Evolutionary conservation across 2,797 vertebrate genomes (phyloP).

Genomic region (Taeniopygia guttata): DNA sequence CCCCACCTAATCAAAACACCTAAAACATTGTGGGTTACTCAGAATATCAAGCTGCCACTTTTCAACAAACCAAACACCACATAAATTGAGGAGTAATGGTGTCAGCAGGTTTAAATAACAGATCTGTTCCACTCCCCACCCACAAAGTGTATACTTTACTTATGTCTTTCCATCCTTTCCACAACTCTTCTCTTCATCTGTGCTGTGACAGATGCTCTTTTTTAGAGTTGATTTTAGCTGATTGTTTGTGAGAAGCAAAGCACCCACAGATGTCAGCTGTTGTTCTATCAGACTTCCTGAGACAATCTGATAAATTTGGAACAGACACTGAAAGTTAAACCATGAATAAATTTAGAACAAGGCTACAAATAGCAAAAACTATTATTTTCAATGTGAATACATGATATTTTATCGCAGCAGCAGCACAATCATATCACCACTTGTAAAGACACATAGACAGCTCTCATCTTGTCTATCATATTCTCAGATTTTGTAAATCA

Average conservation of each 20-base stretch:
- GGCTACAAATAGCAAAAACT: not conserved
- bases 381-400: not conserved
- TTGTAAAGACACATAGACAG: not conserved
- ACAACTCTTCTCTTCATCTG: not conserved
- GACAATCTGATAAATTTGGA: slow-evolving; percentile 6
- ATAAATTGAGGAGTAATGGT: not conserved
- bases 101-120: not conserved
- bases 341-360: not conserved
- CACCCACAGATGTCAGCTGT: slow-evolving; percentile 32
- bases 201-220: not conserved
- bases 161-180: not conserved
- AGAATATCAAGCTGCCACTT: not conserved
- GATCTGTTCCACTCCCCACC: not conserved
- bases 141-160: not conserved
- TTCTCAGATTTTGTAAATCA: not conserved
- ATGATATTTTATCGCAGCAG: not conserved
- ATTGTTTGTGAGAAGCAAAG: slow-evolving; percentile 8
- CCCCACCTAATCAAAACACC: not conserved
- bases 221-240: slow-evolving; percentile 2
- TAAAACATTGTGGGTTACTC: not conserved
- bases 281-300: not conserved
- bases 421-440: not conserved
- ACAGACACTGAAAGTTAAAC: not conserved
- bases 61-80: not conserved
- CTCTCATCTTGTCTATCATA: not conserved